Conservation (phyloP, 2,113 vertebrate species). For the Steatornis caripensis region DNA sequence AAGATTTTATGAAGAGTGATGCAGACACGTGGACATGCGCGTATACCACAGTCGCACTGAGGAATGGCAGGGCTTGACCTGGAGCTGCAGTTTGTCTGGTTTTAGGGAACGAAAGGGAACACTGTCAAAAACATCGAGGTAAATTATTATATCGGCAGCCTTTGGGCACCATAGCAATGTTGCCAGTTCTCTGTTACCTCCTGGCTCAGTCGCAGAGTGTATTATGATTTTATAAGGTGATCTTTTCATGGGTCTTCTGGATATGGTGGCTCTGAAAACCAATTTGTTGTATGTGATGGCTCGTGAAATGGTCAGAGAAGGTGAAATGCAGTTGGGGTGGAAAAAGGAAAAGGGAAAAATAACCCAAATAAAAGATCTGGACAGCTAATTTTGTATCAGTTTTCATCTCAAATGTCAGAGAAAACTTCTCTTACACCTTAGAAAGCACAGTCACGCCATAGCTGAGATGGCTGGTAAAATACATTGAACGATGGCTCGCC, state of each 20-base stretch:
- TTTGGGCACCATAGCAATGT: background rate
- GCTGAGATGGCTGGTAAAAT: background rate
- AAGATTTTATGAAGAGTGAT: background rate
- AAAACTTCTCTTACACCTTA: background rate
- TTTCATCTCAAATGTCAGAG: background rate
- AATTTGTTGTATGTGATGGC: background rate
- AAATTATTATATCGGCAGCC: background rate
- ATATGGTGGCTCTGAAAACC: background rate
- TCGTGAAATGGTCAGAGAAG: background rate
- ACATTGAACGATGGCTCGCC: background rate
- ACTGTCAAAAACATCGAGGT: background rate
- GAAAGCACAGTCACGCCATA: background rate
- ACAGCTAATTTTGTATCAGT: background rate
- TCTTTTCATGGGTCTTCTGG: background rate
- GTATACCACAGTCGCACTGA: background rate
- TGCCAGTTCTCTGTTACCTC: background rate
- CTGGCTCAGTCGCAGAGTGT: background rate
- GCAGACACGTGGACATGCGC: rapidly evolving
- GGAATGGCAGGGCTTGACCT: background rate
- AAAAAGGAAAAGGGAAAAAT: background rate
- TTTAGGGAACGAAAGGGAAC: background rate
- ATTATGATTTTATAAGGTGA: background rate
- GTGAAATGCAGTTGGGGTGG: background rate
- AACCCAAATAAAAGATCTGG: background rate
- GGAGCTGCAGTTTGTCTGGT: background rate